Evolutionary conservation across 2,113 vertebrate genomes (phyloP).

Genomic region (human): DNA sequence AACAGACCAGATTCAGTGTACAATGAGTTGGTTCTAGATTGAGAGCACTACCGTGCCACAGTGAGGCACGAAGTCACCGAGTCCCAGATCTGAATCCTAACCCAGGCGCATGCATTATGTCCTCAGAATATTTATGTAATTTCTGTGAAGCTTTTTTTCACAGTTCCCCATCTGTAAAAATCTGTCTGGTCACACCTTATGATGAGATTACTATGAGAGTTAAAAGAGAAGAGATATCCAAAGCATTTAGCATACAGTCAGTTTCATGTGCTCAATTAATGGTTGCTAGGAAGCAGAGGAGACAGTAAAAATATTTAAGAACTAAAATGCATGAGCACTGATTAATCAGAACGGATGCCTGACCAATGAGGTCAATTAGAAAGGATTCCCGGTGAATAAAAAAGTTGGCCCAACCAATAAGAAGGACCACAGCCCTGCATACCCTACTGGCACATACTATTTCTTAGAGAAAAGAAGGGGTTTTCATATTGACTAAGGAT

Average conservation of each 20-base stretch:
- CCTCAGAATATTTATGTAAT: neutral
- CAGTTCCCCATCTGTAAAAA: constrained; percentile 1
- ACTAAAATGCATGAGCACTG: neutral
- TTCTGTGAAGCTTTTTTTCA: neutral
- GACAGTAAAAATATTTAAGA: neutral
- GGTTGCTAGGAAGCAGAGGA: neutral
- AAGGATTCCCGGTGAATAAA: neutral
- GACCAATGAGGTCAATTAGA: neutral
- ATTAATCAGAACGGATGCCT: constrained; percentile 4
- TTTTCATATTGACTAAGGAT: neutral
- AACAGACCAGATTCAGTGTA: neutral
- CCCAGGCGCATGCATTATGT: neutral
- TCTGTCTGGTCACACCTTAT: neutral
- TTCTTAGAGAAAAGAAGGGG: constrained; percentile 5
- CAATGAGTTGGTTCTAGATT: neutral
- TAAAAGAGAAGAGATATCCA: neutral
- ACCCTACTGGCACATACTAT: neutral
- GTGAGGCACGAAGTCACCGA: neutral
- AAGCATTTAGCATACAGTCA: neutral
- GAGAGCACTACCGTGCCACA: neutral
- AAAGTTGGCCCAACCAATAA: neutral
- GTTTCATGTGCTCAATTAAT: neutral
- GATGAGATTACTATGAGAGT: neutral
- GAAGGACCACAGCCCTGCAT: neutral
- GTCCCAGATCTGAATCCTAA: neutral